Percentiles rank a stretch among this genome's conserved stretches.
These are phyloP conservation scores for Amia ocellicauda DNA, from an alignment of 2,113 vertebrate species.

Conservation along the genomic window DNA sequence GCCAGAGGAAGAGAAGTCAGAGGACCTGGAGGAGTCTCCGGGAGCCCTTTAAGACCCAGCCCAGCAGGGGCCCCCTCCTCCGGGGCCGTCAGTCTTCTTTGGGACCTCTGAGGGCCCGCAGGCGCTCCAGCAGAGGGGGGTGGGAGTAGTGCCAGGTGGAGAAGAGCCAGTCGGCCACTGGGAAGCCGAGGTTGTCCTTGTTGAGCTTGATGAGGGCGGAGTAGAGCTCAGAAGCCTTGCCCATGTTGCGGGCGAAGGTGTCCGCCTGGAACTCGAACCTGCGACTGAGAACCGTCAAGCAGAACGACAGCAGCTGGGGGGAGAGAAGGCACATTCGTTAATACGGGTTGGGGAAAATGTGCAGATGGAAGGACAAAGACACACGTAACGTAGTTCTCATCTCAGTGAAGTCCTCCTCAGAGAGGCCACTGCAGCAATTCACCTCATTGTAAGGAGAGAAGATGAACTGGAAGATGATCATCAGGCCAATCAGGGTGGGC, in stretches of 20 bases:
- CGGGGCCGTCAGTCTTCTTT: slow-evolving; percentile 83
- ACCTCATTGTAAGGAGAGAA: slow-evolving; percentile 99
- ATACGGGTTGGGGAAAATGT: neutral
- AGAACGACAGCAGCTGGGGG: slow-evolving; percentile 87
- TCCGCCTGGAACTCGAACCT: slow-evolving; percentile 98
- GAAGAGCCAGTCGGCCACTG: slow-evolving; percentile 96
- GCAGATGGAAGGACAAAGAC: neutral
- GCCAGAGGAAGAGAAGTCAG: slow-evolving; percentile 33
- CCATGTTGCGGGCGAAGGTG: slow-evolving; percentile 86
- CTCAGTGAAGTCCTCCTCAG: no score
- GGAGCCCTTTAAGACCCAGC: slow-evolving; percentile 47
- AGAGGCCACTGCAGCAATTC: slow-evolving; percentile 16
- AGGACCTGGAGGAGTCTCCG: slow-evolving; percentile 51
- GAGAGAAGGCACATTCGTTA: neutral
- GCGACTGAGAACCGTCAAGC: slow-evolving; percentile 90
- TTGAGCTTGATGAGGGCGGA: slow-evolving; percentile 97
- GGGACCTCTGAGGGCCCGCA: slow-evolving; percentile 79
- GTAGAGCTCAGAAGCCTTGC: slow-evolving; percentile 89
- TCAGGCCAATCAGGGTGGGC: slow-evolving; percentile 91
- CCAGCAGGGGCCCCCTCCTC: slow-evolving; percentile 38
- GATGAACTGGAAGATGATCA: slow-evolving; percentile 99
- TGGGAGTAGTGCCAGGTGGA: slow-evolving; percentile 99
- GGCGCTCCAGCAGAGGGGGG: slow-evolving; percentile 93
- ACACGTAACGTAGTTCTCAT: no score
- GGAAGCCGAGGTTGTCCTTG: slow-evolving; percentile 97